Conservation (phyloP, 2,888 invertebrate species). For the Autographa gamma region DNA sequence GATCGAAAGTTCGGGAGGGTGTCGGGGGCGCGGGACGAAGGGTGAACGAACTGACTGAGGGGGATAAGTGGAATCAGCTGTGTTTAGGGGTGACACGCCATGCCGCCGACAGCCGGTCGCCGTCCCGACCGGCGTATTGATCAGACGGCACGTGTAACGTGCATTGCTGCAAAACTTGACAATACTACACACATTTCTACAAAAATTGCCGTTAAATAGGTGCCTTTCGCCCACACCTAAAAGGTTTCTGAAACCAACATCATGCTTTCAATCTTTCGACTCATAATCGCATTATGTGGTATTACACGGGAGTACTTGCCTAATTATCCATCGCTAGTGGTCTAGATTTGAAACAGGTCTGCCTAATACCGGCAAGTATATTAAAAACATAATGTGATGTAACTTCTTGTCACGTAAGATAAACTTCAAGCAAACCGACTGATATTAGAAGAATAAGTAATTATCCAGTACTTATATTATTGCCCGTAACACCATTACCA, state of each 20-base stretch:
- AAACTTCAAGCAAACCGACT: too few species aligned
- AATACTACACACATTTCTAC: constrained; percentile 37
- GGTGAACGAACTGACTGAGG: constrained; percentile 80
- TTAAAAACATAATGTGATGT: too few species aligned
- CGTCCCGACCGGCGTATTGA: constrained; percentile 87
- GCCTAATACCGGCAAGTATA: constrained; percentile 30
- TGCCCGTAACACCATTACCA: constrained; percentile 20
- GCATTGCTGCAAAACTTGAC: constrained; percentile 73
- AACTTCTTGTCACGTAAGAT: too few species aligned
- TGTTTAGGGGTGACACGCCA: constrained; percentile 84
- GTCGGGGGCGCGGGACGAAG: constrained; percentile 71
- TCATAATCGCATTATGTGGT: constrained; percentile 54
- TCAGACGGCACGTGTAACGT: constrained; percentile 74
- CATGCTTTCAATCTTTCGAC: constrained; percentile 49
- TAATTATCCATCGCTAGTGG: constrained; percentile 50
- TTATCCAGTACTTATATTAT: not conserved
- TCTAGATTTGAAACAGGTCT: constrained; percentile 52
- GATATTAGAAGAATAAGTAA: not conserved
- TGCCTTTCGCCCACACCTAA: constrained; percentile 26
- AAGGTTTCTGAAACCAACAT: constrained; percentile 38
- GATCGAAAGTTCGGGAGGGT: constrained; percentile 77
- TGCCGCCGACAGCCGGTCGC: constrained; percentile 82
- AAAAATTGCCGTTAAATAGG: constrained; percentile 24
- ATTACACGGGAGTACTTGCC: constrained; percentile 45
- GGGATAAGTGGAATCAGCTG: constrained; percentile 85